A percentile compares a stretch with the other conserved stretches of the same genome.
Conservation (phyloP, 2,888 invertebrate genomes). For the Chironomus riparius region DNA sequence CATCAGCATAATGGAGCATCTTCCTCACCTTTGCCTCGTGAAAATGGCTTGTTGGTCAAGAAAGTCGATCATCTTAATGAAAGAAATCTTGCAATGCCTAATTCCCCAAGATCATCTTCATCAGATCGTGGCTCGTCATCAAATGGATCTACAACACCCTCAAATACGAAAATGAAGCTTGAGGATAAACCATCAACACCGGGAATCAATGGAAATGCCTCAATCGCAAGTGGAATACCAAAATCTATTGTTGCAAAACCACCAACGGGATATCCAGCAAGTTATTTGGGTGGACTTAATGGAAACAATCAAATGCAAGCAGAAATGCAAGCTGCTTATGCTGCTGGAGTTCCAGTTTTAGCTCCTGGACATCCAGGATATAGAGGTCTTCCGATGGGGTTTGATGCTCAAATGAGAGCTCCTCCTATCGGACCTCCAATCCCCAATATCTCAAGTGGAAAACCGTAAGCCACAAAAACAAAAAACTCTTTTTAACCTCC, state of each 20-base stretch:
- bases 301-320: constrained; percentile 48
- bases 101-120: constrained; percentile 45
- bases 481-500: constrained; percentile 26
- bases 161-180: constrained; percentile 48
- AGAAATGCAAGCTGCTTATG: constrained; percentile 49
- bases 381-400: constrained; percentile 48
- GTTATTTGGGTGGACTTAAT: constrained; percentile 47
- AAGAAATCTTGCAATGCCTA: constrained; percentile 35
- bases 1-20: constrained; percentile 41
- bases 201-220: constrained; percentile 14
- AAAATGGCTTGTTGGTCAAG: constrained; percentile 56
- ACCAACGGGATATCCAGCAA: constrained; percentile 41
- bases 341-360: constrained; percentile 52
- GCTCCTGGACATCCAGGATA: constrained; percentile 48
- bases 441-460: constrained; percentile 68
- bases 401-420: constrained; percentile 60
- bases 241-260: constrained; percentile 32
- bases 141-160: constrained; percentile 83
- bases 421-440: constrained; percentile 37
- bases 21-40: constrained; percentile 78
- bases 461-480: constrained; percentile 85
- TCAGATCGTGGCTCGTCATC: constrained; percentile 61
- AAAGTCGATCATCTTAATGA: constrained; percentile 33
- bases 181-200: constrained; percentile 87
- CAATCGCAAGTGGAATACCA: constrained; percentile 28